These are phyloP conservation scores for Ephydatia muelleri DNA, from an alignment of 37 sponge, comb jelly and placozoan genomes.

Conservation along the genomic window DNA sequence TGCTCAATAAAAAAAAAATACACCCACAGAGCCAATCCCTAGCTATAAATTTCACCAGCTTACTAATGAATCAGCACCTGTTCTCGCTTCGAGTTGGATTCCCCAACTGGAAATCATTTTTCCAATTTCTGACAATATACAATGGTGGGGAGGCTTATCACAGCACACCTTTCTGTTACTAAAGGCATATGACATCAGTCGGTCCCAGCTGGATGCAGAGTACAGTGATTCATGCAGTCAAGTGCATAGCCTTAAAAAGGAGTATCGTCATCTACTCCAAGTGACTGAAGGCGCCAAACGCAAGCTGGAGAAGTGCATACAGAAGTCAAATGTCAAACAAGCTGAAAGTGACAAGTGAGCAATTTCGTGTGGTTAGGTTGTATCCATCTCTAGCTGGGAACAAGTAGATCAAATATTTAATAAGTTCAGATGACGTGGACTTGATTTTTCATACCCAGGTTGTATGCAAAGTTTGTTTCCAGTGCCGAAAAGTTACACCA, in stretches of 20 bases:
- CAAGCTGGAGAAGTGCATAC: slow-evolving; percentile 26
- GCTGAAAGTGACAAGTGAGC: slow-evolving; percentile 57
- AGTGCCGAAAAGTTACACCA: slow-evolving; percentile 52
- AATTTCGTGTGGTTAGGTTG: slow-evolving; percentile 16
- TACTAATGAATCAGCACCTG: too few species aligned
- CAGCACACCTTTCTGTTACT: too few species aligned
- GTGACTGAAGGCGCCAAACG: slow-evolving; percentile 41
- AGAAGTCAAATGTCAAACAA: slow-evolving; percentile 20
- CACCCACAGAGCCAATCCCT: too few species aligned
- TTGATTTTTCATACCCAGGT: slow-evolving; percentile 12
- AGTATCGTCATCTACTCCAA: slow-evolving; percentile 25
- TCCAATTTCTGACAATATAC: too few species aligned
- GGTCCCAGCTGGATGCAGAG: slow-evolving; percentile 39
- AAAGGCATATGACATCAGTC: slow-evolving; percentile 46
- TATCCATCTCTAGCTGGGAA: too few species aligned
- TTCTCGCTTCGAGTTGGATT: too few species aligned
- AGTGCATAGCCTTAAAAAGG: slow-evolving; percentile 37
- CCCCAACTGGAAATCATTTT: too few species aligned
- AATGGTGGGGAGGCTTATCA: neutral
- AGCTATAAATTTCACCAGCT: too few species aligned
- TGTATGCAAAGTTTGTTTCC: slow-evolving; percentile 47
- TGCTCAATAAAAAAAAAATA: too few species aligned
- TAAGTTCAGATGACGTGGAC: too few species aligned
- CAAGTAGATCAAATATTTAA: too few species aligned
- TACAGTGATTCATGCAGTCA: slow-evolving; percentile 5